These are phyloP conservation scores for Cardinalis cardinalis DNA, from an alignment of 2,113 vertebrate species.

Conservation along the genomic window DNA sequence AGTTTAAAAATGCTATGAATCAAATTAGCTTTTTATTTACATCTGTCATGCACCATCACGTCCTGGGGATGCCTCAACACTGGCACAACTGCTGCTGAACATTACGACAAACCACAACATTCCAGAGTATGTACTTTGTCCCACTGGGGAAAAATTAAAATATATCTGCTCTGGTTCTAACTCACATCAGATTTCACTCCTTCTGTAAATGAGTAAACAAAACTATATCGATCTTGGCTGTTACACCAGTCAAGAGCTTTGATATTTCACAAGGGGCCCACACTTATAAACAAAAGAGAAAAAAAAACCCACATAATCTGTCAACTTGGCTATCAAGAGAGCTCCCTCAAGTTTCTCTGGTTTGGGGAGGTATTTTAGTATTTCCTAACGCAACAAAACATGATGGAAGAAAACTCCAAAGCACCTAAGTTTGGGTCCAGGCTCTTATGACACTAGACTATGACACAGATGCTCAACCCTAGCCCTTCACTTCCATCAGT, in stretches of 20 bases:
- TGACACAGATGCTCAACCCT: background rate
- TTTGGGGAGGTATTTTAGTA: background rate
- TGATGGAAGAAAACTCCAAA: background rate
- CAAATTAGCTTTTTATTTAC: conserved; percentile 7
- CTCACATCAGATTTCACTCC: background rate
- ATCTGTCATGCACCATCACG: background rate
- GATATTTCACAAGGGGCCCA: conserved; percentile 8
- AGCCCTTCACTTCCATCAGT: background rate
- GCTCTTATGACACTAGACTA: background rate
- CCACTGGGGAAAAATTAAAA: background rate
- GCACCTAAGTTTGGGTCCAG: background rate
- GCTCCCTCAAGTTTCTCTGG: background rate
- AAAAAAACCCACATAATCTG: background rate
- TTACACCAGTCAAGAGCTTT: conserved; percentile 8
- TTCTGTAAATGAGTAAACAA: conserved; percentile 41
- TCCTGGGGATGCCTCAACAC: background rate
- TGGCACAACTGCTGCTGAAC: background rate
- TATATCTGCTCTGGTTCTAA: background rate
- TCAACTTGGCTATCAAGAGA: background rate
- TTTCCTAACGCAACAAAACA: background rate
- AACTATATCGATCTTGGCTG: background rate
- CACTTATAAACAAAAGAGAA: background rate
- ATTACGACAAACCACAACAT: background rate
- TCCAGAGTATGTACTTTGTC: background rate
- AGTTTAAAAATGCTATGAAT: background rate